These are phyloP conservation scores for Amiota mariae DNA, from an alignment of 2,888 invertebrate genomes.

Conservation along the genomic window DNA sequence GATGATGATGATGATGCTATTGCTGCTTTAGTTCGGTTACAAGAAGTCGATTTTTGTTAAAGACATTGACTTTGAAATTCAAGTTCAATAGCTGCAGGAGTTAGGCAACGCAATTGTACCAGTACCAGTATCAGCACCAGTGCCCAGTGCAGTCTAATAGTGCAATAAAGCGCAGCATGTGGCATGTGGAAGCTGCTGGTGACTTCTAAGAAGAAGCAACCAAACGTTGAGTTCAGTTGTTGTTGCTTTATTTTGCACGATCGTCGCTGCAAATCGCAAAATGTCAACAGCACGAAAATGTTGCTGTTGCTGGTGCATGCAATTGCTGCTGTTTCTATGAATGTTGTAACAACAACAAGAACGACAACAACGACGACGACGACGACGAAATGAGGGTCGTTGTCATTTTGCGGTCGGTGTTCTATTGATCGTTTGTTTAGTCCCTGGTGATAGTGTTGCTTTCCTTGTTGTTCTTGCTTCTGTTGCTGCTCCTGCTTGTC, in stretches of 20 bases:
- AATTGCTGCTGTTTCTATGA: conserved; percentile 29
- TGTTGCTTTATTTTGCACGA: conserved; percentile 22
- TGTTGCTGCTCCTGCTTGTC: conserved; percentile 34
- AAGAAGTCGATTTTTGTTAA: conserved; percentile 34
- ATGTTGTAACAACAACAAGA: conserved; percentile 30
- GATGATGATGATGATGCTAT: not conserved
- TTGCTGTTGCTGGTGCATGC: conserved; percentile 45
- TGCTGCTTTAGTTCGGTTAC: not conserved
- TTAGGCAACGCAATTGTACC: too few relatives aligned
- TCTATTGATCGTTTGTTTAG: conserved; percentile 28
- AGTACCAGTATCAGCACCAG: not conserved
- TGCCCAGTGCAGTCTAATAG: conserved; percentile 16
- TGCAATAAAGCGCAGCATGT: conserved; percentile 39
- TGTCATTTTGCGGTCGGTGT: conserved; percentile 24
- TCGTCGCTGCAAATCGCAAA: conserved; percentile 17
- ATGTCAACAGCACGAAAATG: conserved; percentile 31
- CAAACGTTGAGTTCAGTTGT: conserved; percentile 3
- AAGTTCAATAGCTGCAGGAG: conserved; percentile 23
- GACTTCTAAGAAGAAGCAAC: conserved; percentile 1
- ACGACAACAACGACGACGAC: conserved; percentile 44
- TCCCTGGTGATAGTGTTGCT: conserved; percentile 31
- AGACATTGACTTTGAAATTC: conserved; percentile 30
- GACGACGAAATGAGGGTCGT: conserved; percentile 19
- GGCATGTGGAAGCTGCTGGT: conserved; percentile 39
- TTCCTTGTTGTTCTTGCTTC: conserved; percentile 18